These are phyloP conservation scores for Metopia argyrocephala DNA, from an alignment of 2,888 invertebrate species.

Conservation along the genomic window DNA sequence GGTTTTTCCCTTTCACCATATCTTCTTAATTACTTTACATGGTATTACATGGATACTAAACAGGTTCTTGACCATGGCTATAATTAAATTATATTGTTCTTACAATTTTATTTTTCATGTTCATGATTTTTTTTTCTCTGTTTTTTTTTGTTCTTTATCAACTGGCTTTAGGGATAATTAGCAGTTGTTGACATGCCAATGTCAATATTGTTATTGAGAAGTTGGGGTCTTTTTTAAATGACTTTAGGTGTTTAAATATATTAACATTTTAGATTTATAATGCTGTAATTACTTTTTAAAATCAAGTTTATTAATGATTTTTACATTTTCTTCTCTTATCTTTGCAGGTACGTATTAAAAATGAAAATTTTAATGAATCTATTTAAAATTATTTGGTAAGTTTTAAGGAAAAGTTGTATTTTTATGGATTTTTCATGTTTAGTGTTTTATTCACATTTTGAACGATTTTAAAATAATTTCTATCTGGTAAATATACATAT, in stretches of 20 bases:
- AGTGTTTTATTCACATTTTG: too few relatives aligned
- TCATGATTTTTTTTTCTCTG: background rate
- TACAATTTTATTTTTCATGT: background rate
- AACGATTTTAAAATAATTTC: too few relatives aligned
- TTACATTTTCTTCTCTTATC: conserved; percentile 26
- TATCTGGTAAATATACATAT: too few relatives aligned
- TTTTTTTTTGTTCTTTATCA: background rate
- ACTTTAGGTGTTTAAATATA: conserved; percentile 40
- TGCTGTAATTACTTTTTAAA: background rate
- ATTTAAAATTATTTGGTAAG: background rate
- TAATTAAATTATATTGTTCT: conserved; percentile 17
- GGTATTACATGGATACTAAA: conserved; percentile 2
- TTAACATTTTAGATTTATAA: background rate
- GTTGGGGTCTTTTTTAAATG: background rate
- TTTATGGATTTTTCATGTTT: too few relatives aligned
- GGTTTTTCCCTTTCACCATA: background rate
- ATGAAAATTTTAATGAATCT: background rate
- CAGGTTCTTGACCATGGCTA: conserved; percentile 11
- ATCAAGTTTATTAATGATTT: conserved; percentile 10
- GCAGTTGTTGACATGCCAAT: conserved; percentile 46
- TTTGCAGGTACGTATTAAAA: conserved; percentile 55
- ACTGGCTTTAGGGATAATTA: conserved; percentile 46
- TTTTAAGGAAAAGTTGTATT: background rate
- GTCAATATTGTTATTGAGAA: conserved; percentile 38
- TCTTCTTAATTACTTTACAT: background rate